Evolutionary conservation across 2,797 vertebrate genomes (phyloP).

Genomic region (Galagoides demidoff): DNA sequence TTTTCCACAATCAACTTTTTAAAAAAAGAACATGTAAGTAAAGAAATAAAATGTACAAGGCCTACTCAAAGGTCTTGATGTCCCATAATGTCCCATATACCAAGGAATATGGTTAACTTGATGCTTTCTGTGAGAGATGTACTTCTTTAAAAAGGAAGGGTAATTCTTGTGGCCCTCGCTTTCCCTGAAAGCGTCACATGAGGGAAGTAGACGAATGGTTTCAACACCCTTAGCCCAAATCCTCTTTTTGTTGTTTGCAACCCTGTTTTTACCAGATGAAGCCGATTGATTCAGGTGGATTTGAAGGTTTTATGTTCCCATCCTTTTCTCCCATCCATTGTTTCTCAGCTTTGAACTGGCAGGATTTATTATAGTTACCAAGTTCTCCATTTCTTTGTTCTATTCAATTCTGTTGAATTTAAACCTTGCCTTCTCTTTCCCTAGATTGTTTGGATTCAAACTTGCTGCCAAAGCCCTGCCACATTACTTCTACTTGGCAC

Average conservation of each 20-base stretch:
- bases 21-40: background rate
- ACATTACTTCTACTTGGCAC: background rate
- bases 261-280: background rate
- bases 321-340: background rate
- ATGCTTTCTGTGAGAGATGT: background rate
- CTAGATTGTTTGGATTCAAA: background rate
- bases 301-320: background rate
- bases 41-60: background rate
- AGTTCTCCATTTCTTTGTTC: constrained; percentile 15
- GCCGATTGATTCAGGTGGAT: background rate
- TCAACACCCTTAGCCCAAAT: background rate
- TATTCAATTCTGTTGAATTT: constrained; percentile 30
- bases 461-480: background rate
- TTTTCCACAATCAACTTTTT: background rate
- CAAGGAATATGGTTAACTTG: background rate
- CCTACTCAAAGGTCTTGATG: background rate
- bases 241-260: background rate
- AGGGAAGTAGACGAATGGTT: background rate
- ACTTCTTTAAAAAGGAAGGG: background rate
- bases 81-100: background rate
- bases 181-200: background rate
- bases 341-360: constrained; percentile 22
- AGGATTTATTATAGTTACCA: constrained; percentile 23
- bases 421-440: constrained; percentile 25
- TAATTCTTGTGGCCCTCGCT: background rate